These are phyloP conservation scores for Chloromyia formosa DNA, from an alignment of 2,888 invertebrate genomes.

Conservation along the genomic window DNA sequence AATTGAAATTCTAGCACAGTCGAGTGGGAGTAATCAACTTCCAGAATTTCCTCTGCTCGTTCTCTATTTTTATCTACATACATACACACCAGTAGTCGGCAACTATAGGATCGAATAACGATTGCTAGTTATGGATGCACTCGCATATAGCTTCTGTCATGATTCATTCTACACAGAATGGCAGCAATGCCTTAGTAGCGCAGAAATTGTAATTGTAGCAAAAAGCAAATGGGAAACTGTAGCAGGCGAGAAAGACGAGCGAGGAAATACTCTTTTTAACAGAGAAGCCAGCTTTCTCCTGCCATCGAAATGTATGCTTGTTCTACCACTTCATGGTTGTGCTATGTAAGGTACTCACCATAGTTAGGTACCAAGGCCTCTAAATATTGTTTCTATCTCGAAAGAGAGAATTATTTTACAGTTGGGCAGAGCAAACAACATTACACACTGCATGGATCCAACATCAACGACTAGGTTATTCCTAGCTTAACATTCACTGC, in stretches of 20 bases:
- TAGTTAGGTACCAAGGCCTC: background rate
- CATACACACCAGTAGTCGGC: background rate
- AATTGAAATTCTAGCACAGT: conserved; percentile 76
- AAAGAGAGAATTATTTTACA: conserved; percentile 11
- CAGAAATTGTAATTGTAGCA: conserved; percentile 29
- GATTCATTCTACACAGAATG: conserved; percentile 13
- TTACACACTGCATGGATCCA: conserved; percentile 15
- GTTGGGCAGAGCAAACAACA: conserved; percentile 15
- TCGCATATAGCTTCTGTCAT: conserved; percentile 7
- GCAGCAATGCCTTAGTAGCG: conserved; percentile 11
- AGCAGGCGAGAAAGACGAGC: conserved; percentile 19
- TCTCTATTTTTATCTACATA: conserved; percentile 18
- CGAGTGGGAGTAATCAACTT: conserved; percentile 69
- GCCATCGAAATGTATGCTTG: background rate
- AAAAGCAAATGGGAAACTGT: conserved; percentile 32
- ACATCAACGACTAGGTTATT: background rate
- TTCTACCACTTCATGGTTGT: background rate
- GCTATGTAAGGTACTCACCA: background rate
- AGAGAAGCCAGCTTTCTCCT: background rate
- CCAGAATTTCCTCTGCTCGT: conserved; percentile 47
- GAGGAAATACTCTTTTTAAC: conserved; percentile 7
- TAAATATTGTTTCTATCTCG: background rate
- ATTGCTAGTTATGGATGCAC: conserved; percentile 10
- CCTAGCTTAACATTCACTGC: background rate
- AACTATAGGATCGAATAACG: conserved; percentile 4